Percentiles rank a stretch among this genome's conserved stretches.
phyloP scores from a whole-genome alignment of 35 echinoderm and acorn worm genomes.

The Hemicentrotus pulcherrimus region DNA sequence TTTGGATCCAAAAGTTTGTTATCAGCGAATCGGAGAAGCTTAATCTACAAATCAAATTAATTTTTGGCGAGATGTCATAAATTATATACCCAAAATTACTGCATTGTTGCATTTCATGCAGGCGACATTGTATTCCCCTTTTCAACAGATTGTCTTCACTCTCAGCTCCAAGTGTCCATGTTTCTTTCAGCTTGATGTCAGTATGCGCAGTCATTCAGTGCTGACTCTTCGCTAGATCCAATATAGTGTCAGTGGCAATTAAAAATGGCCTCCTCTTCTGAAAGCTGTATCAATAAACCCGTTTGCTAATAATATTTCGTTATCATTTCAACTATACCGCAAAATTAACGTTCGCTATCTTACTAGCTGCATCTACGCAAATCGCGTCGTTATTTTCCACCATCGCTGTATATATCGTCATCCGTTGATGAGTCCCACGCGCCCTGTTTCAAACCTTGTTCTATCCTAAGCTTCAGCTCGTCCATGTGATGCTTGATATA shows the following conservation, averaged over 20 bases:
- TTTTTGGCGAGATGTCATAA: too few species aligned
- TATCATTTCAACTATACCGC: background rate
- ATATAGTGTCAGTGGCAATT: background rate
- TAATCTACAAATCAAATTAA: too few species aligned
- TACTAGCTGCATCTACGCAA: too few species aligned
- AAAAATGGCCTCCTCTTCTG: background rate
- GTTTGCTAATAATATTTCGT: background rate
- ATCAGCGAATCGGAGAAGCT: too few species aligned
- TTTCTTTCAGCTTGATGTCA: background rate
- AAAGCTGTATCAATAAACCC: background rate
- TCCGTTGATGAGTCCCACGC: conserved; percentile 48
- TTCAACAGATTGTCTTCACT: too few species aligned
- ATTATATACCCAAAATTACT: too few species aligned
- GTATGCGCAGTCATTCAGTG: background rate
- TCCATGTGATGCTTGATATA: conserved; percentile 85
- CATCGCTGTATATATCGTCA: conserved; percentile 27
- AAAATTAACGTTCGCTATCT: too few species aligned
- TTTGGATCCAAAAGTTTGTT: too few species aligned
- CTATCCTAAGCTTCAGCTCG: conserved; percentile 60
- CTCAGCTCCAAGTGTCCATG: too few species aligned
- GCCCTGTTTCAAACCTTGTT: conserved; percentile 52
- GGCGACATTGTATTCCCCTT: too few species aligned
- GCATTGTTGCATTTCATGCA: too few species aligned
- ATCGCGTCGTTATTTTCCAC: background rate
- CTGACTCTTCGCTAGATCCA: background rate